phyloP scores from a whole-genome alignment of 2,888 invertebrate genomes.

The Trypoxylon attenuatum region DNA sequence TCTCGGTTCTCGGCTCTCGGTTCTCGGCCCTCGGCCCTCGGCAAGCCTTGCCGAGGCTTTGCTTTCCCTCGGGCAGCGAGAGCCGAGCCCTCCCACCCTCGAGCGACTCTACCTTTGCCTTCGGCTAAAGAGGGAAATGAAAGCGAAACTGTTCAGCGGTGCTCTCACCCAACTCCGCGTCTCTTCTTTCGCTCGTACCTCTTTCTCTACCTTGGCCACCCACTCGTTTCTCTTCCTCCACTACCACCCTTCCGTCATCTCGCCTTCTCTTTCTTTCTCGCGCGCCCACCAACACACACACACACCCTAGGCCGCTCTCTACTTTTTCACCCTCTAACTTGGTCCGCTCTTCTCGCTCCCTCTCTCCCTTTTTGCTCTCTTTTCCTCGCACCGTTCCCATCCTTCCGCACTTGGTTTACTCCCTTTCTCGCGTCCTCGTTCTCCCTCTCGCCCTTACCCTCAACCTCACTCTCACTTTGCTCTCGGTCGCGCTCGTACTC shows the following conservation, averaged over 20 bases:
- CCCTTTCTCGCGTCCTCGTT: conserved; percentile 25
- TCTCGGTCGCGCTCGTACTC: conserved; percentile 26
- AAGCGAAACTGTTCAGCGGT: conserved; percentile 73
- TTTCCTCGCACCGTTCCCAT: conserved; percentile 14
- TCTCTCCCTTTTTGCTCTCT: conserved; percentile 22
- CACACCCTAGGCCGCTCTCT: conserved; percentile 14
- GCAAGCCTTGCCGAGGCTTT: conserved; percentile 30
- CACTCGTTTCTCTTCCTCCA: no score
- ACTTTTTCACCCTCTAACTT: conserved; percentile 48
- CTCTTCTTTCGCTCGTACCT: conserved; percentile 43
- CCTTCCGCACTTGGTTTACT: no score
- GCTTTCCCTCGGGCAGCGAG: conserved; percentile 49
- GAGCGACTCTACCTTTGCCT: conserved; percentile 55
- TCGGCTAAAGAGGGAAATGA: conserved; percentile 71
- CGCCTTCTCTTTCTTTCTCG: conserved; percentile 46
- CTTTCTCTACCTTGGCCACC: conserved; percentile 12
- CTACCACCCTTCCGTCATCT: no score
- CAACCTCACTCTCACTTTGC: conserved; percentile 8
- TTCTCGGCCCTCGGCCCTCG: no score
- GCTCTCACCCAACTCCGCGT: conserved; percentile 63
- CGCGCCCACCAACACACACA: conserved; percentile 34
- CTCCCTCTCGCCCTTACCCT: conserved; percentile 5
- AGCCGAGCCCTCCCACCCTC: conserved; percentile 32
- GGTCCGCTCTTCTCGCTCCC: conserved; percentile 42
- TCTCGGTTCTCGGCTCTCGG: no score